Conservation (phyloP, 53 echinoderm and acorn worm species). For the Pentamera pediparva region DNA sequence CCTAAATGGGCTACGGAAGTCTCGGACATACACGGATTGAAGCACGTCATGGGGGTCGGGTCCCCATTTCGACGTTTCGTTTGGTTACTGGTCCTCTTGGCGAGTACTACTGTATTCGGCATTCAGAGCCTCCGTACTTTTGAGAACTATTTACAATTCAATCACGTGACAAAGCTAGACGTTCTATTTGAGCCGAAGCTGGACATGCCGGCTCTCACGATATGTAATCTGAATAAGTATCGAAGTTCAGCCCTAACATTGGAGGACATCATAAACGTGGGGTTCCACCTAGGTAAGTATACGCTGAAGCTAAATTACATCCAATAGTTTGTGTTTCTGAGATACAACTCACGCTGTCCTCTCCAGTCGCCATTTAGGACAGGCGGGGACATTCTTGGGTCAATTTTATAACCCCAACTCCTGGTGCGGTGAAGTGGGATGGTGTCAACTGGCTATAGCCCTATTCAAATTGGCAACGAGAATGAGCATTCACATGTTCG, state of each 20-base stretch:
- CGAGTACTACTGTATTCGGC: constrained; percentile 16
- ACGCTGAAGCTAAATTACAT: background rate
- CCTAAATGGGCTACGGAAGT: constrained; percentile 13
- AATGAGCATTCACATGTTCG: too few species aligned
- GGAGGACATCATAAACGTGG: constrained; percentile 53
- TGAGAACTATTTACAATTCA: constrained; percentile 24
- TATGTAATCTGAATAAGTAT: constrained; percentile 73
- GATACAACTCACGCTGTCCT: too few species aligned
- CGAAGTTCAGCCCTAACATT: constrained; percentile 41
- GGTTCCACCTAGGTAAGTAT: constrained; percentile 49
- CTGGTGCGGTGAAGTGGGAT: too few species aligned
- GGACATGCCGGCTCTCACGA: constrained; percentile 55
- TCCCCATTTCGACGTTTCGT: constrained; percentile 38
- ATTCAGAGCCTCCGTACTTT: constrained; percentile 8
- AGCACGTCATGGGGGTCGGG: constrained; percentile 49
- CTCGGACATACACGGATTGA: constrained; percentile 44
- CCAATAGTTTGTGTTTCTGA: too few species aligned
- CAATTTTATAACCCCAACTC: too few species aligned
- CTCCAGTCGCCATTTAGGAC: too few species aligned
- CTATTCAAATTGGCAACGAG: too few species aligned
- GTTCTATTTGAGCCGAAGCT: constrained; percentile 21
- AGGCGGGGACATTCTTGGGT: too few species aligned
- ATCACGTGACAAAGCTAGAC: constrained; percentile 53
- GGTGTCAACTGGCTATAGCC: too few species aligned
- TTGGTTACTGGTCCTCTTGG: constrained; percentile 37